Percentiles rank a stretch among this genome's conserved stretches.
phyloP scores from a whole-genome alignment of 2,113 vertebrate genomes.

The Vulpes lagopus region DNA sequence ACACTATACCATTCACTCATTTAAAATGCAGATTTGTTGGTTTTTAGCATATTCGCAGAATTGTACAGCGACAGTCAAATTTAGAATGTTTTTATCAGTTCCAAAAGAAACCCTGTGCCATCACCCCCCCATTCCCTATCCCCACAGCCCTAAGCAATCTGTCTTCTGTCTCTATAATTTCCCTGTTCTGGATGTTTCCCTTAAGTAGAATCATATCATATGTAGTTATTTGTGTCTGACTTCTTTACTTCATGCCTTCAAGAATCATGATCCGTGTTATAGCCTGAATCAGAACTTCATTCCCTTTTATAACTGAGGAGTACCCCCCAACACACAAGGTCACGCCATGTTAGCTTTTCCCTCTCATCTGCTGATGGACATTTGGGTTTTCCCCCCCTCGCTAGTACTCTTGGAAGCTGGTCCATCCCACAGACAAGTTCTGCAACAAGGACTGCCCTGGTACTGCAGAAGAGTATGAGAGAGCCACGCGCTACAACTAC shows the following conservation, averaged over 20 bases:
- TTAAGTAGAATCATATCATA: accelerated
- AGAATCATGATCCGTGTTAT: neutral
- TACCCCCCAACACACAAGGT: neutral
- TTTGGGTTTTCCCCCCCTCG: neutral
- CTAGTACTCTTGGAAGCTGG: slow-evolving; percentile 99
- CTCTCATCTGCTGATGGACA: accelerated
- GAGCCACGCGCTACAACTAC: slow-evolving; percentile 98
- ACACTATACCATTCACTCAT: neutral
- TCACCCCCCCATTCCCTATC: neutral
- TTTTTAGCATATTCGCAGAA: neutral
- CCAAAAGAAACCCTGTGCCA: neutral
- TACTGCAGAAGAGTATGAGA: slow-evolving; percentile 97
- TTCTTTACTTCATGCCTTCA: neutral
- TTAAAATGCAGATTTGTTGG: neutral
- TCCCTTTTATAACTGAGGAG: neutral
- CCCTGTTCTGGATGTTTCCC: neutral
- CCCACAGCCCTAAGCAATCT: neutral
- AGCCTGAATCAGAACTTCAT: neutral
- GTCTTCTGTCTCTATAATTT: neutral
- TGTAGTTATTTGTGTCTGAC: neutral
- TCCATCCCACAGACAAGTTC: slow-evolving; percentile 99
- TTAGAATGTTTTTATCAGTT: neutral
- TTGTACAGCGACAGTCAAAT: neutral
- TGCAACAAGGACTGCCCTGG: slow-evolving; percentile 99
- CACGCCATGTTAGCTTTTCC: accelerated